A percentile compares a stretch with the other conserved stretches of the same genome.
Evolutionary conservation across 92 coral and sea anemone species (phyloP).

Genomic region (Diadumene lineata): DNA sequence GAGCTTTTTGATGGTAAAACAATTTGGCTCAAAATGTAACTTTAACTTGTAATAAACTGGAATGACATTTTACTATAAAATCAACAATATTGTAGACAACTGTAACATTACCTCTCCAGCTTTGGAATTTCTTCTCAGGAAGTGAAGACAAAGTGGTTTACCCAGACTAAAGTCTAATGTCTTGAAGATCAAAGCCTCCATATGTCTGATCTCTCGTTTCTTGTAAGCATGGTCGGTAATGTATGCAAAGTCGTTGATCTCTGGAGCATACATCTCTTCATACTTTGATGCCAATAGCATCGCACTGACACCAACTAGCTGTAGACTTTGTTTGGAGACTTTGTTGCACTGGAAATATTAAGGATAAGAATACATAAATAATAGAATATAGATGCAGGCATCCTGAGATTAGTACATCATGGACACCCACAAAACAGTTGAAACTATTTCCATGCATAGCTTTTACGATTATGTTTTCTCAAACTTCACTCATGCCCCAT

Average conservation of each 20-base stretch:
- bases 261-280: conserved; percentile 99
- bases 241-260: conserved; percentile 93
- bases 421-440: too few relatives aligned
- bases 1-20: too few relatives aligned
- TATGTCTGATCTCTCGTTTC: conserved; percentile 67
- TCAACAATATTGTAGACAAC: too few relatives aligned
- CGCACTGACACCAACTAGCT: conserved; percentile 91
- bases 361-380: background rate
- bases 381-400: too few relatives aligned
- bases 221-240: conserved; percentile 93
- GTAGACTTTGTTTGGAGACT: conserved; percentile 67
- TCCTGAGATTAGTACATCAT: too few relatives aligned
- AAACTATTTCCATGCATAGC: too few relatives aligned
- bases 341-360: conserved; percentile 49
- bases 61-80: too few relatives aligned
- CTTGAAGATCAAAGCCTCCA: conserved; percentile 81
- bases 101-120: conserved; percentile 94
- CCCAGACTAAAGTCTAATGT: conserved; percentile 76
- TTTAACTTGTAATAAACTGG: too few relatives aligned
- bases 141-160: conserved; percentile 90
- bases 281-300: conserved; percentile 96
- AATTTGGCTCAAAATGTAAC: too few relatives aligned
- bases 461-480: too few relatives aligned
- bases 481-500: too few relatives aligned
- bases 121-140: conserved; percentile 93